These are phyloP conservation scores for Cossypha heuglini DNA, from an alignment of 2,797 vertebrate species.

Conservation along the genomic window DNA sequence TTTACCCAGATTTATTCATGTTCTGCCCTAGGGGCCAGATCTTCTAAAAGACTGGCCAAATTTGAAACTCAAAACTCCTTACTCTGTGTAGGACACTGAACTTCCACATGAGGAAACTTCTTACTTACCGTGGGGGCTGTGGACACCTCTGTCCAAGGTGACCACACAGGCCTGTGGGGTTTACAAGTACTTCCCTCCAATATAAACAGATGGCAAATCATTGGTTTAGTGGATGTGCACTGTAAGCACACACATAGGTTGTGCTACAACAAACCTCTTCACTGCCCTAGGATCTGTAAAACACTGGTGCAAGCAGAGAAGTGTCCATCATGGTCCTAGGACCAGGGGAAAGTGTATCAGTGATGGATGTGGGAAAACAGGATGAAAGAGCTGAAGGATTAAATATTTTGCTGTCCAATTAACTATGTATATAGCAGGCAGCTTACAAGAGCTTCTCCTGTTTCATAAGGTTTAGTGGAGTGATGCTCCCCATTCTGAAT, in stretches of 20 bases:
- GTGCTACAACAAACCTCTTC: neutral
- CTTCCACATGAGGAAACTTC: rapidly evolving
- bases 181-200: neutral
- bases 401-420: neutral
- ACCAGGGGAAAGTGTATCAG: neutral
- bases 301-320: neutral
- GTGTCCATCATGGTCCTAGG: neutral
- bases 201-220: neutral
- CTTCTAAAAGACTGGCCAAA: neutral
- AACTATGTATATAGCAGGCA: neutral
- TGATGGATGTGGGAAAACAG: rapidly evolving
- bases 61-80: neutral
- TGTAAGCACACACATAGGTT: neutral
- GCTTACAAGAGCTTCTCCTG: neutral
- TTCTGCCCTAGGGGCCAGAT: neutral
- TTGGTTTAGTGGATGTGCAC: neutral
- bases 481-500: neutral
- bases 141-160: neutral
- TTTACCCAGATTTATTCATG: neutral
- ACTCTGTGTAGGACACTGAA: neutral
- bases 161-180: neutral
- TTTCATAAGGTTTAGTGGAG: neutral
- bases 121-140: neutral
- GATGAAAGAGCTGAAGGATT: neutral
- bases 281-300: neutral